A percentile compares a stretch with the other conserved stretches of the same genome.
Evolutionary conservation across 2,888 invertebrate genomes (phyloP).

Genomic region (Scaptomyza reducta): DNA sequence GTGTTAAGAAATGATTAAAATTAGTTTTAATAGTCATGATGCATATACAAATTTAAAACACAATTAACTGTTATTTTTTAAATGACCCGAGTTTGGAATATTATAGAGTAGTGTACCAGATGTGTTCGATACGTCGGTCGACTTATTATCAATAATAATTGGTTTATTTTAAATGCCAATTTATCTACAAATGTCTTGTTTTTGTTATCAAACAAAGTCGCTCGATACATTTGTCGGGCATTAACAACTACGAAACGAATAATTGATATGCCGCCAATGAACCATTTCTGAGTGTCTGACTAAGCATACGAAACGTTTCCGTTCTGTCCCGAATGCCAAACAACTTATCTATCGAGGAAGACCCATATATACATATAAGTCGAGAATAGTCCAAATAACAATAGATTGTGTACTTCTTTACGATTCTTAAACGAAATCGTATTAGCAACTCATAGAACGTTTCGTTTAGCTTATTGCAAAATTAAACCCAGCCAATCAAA

Average conservation of each 20-base stretch:
- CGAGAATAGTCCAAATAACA: too few species aligned
- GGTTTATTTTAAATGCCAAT: slow-evolving; percentile 31
- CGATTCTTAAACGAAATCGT: not conserved
- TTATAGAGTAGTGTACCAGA: not conserved
- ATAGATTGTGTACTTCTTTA: slow-evolving; percentile 20
- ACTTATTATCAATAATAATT: slow-evolving; percentile 18
- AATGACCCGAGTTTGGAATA: not conserved
- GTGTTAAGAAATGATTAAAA: too few species aligned
- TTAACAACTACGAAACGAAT: slow-evolving; percentile 28
- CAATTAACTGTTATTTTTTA: not conserved
- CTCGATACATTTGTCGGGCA: slow-evolving; percentile 17
- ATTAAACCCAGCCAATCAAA: slow-evolving; percentile 5
- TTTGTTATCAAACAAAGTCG: slow-evolving; percentile 22
- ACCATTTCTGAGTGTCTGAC: slow-evolving; percentile 23
- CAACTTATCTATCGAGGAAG: slow-evolving; percentile 12
- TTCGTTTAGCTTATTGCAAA: not conserved
- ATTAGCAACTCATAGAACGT: not conserved
- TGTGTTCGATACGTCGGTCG: not conserved
- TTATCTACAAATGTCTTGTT: slow-evolving; percentile 26
- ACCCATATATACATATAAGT: not conserved
- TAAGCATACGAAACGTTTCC: slow-evolving; percentile 47
- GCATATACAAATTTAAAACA: too few species aligned
- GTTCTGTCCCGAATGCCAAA: slow-evolving; percentile 4
- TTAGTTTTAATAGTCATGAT: too few species aligned
- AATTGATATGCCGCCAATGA: slow-evolving; percentile 20